Conservation (phyloP, 1,140 invertebrate species). For the Papilio machaon region DNA sequence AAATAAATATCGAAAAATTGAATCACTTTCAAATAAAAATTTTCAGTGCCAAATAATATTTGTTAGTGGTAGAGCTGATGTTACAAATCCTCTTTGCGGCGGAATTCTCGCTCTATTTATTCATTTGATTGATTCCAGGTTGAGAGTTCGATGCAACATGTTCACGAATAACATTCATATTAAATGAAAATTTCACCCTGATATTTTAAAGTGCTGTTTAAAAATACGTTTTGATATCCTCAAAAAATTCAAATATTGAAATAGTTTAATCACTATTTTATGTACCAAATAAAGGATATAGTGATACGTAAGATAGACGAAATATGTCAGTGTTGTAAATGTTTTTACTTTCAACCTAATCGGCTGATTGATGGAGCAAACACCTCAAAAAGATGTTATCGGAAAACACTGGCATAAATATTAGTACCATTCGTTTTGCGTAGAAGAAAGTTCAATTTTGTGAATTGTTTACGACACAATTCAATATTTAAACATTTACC, state of each 20-base stretch:
- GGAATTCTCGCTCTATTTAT: background rate
- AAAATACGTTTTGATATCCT: background rate
- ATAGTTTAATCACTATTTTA: too few relatives aligned
- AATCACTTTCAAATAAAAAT: background rate
- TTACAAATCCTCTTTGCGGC: constrained; percentile 1
- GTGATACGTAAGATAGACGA: too few relatives aligned
- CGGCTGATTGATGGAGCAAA: background rate
- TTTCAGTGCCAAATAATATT: background rate
- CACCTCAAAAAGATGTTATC: background rate
- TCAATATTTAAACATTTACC: background rate
- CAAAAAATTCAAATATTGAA: too few relatives aligned
- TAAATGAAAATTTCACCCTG: background rate
- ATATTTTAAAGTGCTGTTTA: background rate
- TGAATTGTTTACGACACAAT: background rate
- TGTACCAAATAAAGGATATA: too few relatives aligned
- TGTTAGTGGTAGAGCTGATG: background rate
- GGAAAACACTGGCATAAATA: background rate
- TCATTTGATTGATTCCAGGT: constrained; percentile 11
- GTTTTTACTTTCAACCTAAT: background rate
- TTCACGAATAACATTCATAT: background rate
- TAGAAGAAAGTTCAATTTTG: background rate
- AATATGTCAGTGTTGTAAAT: background rate
- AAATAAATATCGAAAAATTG: background rate
- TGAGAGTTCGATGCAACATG: constrained; percentile 4
- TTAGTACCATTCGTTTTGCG: background rate